Evolutionary conservation across 2,113 vertebrate species (phyloP).

Genomic region (Cheirogaleus medius): DNA sequence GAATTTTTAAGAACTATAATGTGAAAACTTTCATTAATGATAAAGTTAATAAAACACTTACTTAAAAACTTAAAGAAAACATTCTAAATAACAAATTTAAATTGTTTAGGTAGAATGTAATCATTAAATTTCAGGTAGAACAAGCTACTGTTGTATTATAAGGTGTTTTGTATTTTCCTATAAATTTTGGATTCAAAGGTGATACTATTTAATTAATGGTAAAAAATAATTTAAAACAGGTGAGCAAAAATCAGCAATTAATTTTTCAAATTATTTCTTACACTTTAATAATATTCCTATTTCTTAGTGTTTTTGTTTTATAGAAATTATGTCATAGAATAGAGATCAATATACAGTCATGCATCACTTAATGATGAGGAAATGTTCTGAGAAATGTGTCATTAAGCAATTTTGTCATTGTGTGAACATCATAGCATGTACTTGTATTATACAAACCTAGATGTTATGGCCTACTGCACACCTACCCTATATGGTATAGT

Average conservation of each 20-base stretch:
- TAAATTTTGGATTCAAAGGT: not conserved
- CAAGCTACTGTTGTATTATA: not conserved
- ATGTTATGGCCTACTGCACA: not conserved
- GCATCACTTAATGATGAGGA: not conserved
- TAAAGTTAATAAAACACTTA: not conserved
- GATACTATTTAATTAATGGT: not conserved
- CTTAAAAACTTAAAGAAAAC: not conserved
- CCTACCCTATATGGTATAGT: not conserved
- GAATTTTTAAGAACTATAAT: constrained; percentile 12
- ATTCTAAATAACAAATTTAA: not conserved
- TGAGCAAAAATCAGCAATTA: not conserved
- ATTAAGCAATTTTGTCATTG: not conserved
- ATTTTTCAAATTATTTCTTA: not conserved
- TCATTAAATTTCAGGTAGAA: not conserved
- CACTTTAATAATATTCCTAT: not conserved
- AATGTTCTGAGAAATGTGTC: not conserved
- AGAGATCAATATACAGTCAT: not conserved
- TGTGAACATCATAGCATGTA: not conserved
- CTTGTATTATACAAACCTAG: not conserved
- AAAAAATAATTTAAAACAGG: constrained; percentile 18
- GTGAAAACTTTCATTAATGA: not conserved
- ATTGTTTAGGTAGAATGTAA: not conserved
- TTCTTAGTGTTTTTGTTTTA: not conserved
- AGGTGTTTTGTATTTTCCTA: not conserved
- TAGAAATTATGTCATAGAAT: not conserved